phyloP scores from a whole-genome alignment of 1,140 invertebrate genomes.

The Tetramorium simillimum region DNA sequence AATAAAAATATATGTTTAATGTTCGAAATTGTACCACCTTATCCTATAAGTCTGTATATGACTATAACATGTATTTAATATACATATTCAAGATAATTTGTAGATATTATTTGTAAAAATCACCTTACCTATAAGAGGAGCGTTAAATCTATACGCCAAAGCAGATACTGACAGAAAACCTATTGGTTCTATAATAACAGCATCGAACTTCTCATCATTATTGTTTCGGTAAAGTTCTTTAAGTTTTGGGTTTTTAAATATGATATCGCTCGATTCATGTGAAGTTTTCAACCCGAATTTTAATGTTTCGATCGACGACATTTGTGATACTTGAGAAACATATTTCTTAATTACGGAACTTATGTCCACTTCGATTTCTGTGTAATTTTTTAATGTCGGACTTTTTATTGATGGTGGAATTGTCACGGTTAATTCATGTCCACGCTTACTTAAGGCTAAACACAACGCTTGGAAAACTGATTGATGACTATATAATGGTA shows the following conservation, averaged over 20 bases:
- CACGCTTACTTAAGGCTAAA: constrained; percentile 77
- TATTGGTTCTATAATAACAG: neutral
- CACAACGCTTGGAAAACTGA: constrained; percentile 82
- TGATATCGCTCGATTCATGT: neutral
- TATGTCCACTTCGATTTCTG: constrained; percentile 44
- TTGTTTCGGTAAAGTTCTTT: neutral
- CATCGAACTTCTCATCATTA: neutral
- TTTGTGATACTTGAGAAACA: neutral
- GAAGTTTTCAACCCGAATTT: neutral
- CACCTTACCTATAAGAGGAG: constrained; percentile 47
- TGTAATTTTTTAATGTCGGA: constrained; percentile 69
- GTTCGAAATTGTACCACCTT: no score
- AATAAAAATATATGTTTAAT: no score
- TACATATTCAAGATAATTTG: neutral
- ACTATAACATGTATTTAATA: neutral
- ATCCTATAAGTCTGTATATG: no score
- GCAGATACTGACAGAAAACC: neutral
- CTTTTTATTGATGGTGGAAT: constrained; percentile 77
- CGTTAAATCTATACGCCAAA: constrained; percentile 33
- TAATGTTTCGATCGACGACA: neutral
- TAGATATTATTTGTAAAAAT: neutral
- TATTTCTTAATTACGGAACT: no score
- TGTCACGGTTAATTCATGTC: constrained; percentile 83
- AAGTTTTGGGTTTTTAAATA: neutral
- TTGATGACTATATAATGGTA: constrained; percentile 86